These are phyloP conservation scores for Acrossocheilus wenchowensis DNA, from an alignment of 2,797 vertebrate genomes.

Conservation along the genomic window DNA sequence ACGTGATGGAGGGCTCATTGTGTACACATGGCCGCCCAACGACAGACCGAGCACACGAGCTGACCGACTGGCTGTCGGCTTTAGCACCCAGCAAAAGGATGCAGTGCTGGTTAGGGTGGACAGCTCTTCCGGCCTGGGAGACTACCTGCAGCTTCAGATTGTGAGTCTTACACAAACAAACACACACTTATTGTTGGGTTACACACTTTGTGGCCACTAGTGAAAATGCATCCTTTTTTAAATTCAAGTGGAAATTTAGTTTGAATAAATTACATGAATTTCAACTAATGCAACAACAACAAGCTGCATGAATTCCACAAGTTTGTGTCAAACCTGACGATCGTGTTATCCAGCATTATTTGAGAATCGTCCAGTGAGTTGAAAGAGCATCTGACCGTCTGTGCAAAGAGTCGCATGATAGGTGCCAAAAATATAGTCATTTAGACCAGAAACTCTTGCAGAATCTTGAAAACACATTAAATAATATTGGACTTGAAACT, in stretches of 20 bases:
- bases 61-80: conserved; percentile 96
- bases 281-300: not conserved
- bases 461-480: not conserved
- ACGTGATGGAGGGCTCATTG: conserved; percentile 94
- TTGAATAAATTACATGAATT: not conserved
- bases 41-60: conserved; percentile 97
- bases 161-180: conserved; percentile 80
- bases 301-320: not conserved
- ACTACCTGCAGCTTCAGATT: conserved; percentile 98
- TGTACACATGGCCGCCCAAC: conserved; percentile 98
- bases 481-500: not conserved
- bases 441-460: not conserved
- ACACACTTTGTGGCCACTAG: not conserved
- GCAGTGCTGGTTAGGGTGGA: conserved; percentile 95
- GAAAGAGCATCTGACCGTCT: not conserved
- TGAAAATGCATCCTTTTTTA: not conserved
- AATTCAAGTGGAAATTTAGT: not conserved
- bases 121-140: conserved; percentile 95
- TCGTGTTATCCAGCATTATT: not conserved
- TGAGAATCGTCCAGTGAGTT: too few relatives aligned
- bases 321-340: not conserved
- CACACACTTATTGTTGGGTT: not conserved
- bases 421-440: not conserved
- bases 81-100: conserved; percentile 97
- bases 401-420: not conserved